phyloP scores from a whole-genome alignment of 2,113 vertebrate genomes.

The Bucco capensis region DNA sequence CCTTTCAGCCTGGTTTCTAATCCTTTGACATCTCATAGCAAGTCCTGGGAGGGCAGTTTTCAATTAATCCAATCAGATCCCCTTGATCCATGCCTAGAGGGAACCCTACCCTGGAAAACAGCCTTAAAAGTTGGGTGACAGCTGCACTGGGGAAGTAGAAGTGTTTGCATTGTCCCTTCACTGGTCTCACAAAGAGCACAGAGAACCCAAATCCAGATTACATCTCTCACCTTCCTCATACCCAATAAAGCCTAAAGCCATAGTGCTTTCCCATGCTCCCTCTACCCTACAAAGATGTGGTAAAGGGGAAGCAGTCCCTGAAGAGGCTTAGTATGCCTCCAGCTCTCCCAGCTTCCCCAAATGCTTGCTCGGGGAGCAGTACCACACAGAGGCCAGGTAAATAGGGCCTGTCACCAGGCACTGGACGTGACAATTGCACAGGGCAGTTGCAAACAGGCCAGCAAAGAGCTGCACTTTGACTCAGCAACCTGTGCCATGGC shows the following conservation, averaged over 20 bases:
- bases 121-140: neutral
- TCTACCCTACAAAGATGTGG: neutral
- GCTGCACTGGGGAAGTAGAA: neutral
- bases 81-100: neutral
- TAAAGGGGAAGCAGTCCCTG: neutral
- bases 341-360: neutral
- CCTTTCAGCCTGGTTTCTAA: neutral
- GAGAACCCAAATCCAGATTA: neutral
- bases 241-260: neutral
- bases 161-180: neutral
- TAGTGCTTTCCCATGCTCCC: neutral
- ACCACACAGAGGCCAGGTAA: neutral
- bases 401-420: neutral
- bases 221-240: neutral
- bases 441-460: neutral
- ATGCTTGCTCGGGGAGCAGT: neutral
- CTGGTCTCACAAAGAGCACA: neutral
- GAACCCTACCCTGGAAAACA: neutral
- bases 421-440: accelerated
- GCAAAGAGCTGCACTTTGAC: neutral
- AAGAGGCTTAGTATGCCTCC: neutral
- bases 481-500: neutral
- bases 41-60: neutral
- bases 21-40: neutral
- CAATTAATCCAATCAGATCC: neutral